phyloP scores from a whole-genome alignment of 2,888 invertebrate genomes.

The Andrena haemorrhoa region DNA sequence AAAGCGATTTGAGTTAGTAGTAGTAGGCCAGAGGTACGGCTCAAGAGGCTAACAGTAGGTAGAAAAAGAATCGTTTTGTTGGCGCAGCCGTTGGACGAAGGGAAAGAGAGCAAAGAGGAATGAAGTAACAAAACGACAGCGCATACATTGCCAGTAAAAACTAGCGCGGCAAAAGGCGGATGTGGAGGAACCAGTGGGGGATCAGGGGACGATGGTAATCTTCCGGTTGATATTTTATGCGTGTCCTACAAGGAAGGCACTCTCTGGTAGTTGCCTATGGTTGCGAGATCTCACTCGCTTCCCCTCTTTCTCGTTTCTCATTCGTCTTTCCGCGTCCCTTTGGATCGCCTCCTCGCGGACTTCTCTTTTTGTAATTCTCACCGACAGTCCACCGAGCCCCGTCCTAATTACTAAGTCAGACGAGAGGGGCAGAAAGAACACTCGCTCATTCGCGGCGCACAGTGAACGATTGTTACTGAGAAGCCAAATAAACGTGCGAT shows the following conservation, averaged over 20 bases:
- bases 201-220: slow-evolving; percentile 79
- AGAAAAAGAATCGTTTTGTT: slow-evolving; percentile 62
- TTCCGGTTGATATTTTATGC: slow-evolving; percentile 83
- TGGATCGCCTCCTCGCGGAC: slow-evolving; percentile 20
- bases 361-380: slow-evolving; percentile 31
- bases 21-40: slow-evolving; percentile 50
- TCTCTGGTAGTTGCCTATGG: slow-evolving; percentile 55
- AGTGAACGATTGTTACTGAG: background rate
- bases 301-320: slow-evolving; percentile 18
- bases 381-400: slow-evolving; percentile 24
- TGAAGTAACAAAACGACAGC: slow-evolving; percentile 79
- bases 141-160: slow-evolving; percentile 80
- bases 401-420: slow-evolving; percentile 39
- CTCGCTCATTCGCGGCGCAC: background rate
- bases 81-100: slow-evolving; percentile 52
- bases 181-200: slow-evolving; percentile 73
- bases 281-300: slow-evolving; percentile 27
- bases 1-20: slow-evolving; percentile 45
- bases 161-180: slow-evolving; percentile 77
- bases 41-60: slow-evolving; percentile 53
- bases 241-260: slow-evolving; percentile 77
- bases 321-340: slow-evolving; percentile 39
- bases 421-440: slow-evolving; percentile 7
- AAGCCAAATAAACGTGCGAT: background rate
- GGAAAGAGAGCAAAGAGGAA: slow-evolving; percentile 56